A percentile compares a stretch with the other conserved stretches of the same genome.
Conservation (phyloP, 2,888 invertebrate species). For the Pollenia griseotomentosa region DNA sequence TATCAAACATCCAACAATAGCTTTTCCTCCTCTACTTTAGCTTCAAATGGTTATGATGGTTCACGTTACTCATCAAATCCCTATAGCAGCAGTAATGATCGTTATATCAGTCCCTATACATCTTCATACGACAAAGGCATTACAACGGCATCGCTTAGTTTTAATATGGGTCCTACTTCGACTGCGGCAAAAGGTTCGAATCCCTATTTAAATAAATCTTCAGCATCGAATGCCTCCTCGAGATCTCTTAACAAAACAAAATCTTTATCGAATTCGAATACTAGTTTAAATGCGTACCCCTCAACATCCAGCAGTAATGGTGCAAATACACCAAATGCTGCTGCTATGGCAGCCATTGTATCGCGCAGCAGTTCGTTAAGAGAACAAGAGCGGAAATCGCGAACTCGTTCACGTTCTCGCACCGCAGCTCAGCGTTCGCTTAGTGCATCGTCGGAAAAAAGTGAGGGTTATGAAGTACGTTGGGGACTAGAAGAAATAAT, state of each 20-base stretch:
- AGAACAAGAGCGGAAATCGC: conserved; percentile 84
- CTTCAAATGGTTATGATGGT: conserved; percentile 77
- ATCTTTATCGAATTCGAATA: conserved; percentile 82
- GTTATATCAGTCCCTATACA: conserved; percentile 83
- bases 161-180: conserved; percentile 76
- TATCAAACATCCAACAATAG: conserved; percentile 69
- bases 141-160: conserved; percentile 83
- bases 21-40: conserved; percentile 65
- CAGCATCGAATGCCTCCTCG: conserved; percentile 77
- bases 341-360: conserved; percentile 82
- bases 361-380: conserved; percentile 84
- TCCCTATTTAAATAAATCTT: conserved; percentile 74
- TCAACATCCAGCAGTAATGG: conserved; percentile 67
- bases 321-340: conserved; percentile 76
- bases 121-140: conserved; percentile 84
- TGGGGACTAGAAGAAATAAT: conserved; percentile 9
- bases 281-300: conserved; percentile 79
- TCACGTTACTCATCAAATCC: conserved; percentile 80
- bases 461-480: conserved; percentile 94
- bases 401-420: conserved; percentile 82
- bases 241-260: conserved; percentile 78
- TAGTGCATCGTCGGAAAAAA: conserved; percentile 89
- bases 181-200: conserved; percentile 79
- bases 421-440: conserved; percentile 85
- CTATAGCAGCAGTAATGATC: conserved; percentile 78